phyloP scores from a whole-genome alignment of 2,113 vertebrate genomes.

The Rhombomys opimus region DNA sequence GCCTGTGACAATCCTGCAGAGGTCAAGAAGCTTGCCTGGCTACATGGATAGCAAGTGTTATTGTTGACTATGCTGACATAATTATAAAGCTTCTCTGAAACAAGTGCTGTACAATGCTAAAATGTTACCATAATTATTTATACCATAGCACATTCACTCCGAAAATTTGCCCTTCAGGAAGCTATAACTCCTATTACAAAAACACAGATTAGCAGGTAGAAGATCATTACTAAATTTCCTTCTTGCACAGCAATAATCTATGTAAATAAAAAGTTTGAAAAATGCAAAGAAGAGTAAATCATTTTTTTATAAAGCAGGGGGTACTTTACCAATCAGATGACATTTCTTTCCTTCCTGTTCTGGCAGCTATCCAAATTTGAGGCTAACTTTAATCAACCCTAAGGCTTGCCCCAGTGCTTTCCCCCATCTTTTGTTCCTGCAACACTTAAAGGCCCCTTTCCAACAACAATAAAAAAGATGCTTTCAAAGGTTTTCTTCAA shows the following conservation, averaged over 20 bases:
- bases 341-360: background rate
- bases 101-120: background rate
- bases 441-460: constrained; percentile 24
- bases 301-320: background rate
- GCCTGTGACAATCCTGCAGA: background rate
- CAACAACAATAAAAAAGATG: constrained; percentile 26
- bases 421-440: background rate
- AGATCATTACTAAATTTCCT: constrained; percentile 12
- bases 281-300: constrained; percentile 16
- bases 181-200: background rate
- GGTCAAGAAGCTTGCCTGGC: background rate
- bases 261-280: background rate
- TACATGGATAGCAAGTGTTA: background rate
- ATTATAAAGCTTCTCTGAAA: constrained; percentile 3
- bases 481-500: background rate
- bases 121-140: background rate
- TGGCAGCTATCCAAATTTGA: background rate
- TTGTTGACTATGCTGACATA: background rate
- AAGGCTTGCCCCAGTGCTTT: background rate
- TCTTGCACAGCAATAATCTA: constrained; percentile 25
- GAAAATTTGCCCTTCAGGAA: background rate
- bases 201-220: background rate
- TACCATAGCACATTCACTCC: background rate
- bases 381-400: background rate
- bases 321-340: background rate